Evolutionary conservation across 2,797 vertebrate species (phyloP).

Genomic region (Cossypha niveicapilla): DNA sequence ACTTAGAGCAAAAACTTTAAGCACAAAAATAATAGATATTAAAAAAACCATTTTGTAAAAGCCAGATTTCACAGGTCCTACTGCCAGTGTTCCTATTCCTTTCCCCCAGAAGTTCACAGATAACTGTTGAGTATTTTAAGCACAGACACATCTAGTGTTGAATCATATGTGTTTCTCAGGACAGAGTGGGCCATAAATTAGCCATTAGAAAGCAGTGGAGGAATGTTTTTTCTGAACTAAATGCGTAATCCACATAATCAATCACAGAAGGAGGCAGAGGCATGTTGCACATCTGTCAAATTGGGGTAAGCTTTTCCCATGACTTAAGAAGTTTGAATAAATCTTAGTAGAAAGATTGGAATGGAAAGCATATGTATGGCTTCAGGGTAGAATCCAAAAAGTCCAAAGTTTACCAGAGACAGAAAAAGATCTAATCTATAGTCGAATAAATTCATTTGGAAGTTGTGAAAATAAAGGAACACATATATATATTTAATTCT

Average conservation of each 20-base stretch:
- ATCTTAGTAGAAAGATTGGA: neutral
- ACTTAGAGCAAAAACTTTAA: neutral
- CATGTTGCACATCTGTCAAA: neutral
- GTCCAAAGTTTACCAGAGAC: neutral
- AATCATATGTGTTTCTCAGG: neutral
- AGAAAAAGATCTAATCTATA: neutral
- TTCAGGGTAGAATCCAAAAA: neutral
- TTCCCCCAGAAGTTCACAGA: neutral
- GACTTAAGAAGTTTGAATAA: neutral
- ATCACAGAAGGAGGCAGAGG: fast-evolving
- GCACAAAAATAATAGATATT: neutral
- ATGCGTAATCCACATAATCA: neutral
- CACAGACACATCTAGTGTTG: neutral
- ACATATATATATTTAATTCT: neutral
- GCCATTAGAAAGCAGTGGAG: neutral
- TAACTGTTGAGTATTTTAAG: neutral
- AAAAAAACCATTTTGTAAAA: neutral
- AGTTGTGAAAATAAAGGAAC: neutral
- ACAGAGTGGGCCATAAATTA: neutral
- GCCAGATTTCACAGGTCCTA: neutral
- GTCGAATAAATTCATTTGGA: neutral
- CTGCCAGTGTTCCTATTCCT: neutral
- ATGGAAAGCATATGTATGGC: neutral
- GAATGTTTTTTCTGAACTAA: neutral
- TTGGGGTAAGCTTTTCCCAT: neutral